Percentiles rank a stretch among this genome's conserved stretches.
phyloP scores from a whole-genome alignment of 2,113 vertebrate genomes.

The Baryphthengus martii region DNA sequence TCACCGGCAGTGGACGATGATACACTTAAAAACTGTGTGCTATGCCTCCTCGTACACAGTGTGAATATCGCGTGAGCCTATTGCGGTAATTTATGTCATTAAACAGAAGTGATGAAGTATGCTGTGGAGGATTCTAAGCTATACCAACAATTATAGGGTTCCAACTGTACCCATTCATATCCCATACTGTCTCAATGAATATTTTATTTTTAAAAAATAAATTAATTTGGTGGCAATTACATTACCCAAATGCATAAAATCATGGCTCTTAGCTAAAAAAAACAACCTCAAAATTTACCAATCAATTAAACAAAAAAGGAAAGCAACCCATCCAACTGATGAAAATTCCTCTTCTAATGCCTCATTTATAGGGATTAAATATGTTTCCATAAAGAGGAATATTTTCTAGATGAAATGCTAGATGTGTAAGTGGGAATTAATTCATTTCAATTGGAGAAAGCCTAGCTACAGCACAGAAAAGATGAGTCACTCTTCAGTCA shows the following conservation, averaged over 20 bases:
- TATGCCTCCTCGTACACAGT: neutral
- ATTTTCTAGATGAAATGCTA: neutral
- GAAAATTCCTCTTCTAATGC: neutral
- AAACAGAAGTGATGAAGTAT: neutral
- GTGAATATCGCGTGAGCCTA: neutral
- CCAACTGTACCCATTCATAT: neutral
- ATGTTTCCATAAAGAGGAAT: neutral
- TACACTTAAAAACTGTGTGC: neutral
- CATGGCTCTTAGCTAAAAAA: neutral
- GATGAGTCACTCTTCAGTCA: neutral
- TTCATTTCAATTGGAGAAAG: neutral
- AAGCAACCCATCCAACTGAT: neutral
- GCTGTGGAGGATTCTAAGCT: neutral
- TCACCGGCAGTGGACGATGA: neutral
- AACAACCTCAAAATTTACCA: neutral
- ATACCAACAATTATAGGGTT: neutral
- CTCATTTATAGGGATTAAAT: neutral
- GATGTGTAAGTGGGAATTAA: accelerated
- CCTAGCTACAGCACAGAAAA: neutral
- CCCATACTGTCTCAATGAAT: neutral
- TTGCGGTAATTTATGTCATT: neutral
- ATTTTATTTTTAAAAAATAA: neutral
- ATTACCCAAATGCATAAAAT: neutral
- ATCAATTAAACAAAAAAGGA: neutral
- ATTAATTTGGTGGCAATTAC: neutral